Base-by-base conservation (phyloP, 1,140 invertebrate species). In the Drosophila punjabiensis region DNA sequence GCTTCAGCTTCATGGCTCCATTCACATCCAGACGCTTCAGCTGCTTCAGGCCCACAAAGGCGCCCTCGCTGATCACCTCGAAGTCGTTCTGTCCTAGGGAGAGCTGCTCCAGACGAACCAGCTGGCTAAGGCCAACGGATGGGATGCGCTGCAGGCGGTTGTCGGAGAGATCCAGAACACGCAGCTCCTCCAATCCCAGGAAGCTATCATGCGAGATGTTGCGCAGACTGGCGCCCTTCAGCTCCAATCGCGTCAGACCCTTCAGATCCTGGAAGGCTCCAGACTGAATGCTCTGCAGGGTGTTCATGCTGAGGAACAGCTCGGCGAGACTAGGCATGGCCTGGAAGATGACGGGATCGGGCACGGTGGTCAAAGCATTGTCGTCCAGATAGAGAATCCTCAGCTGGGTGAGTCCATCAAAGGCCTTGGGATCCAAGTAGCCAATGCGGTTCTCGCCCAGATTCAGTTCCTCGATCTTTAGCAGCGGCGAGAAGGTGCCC, bases 361-460 rank as follows among this genome's bases (percentile, higher is more conserved):
- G 97, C 6, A 98, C 95, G 0, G 95, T 93, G 66, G 94, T 96
- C 56, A 98, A 93, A 63, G 96, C 95, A 94, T 98, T 99, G 89
- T 98, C 97, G 79, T 98, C 96, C 58, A 98, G 93, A 84, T 97
- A 96, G 1, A 99, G 94, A 3, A 97, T 96, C 53, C 97, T 94
- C 43, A 98, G 94, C 3, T 96, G 95, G 3, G 94, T 94, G n/a
- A 98, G 93, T 5, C 97, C 97, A 58, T 95, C 95, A 85, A 98
- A 98, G 1, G 97, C 96, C 68, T 95, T 95, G 0, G 95, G 95
- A 76, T 98, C 96, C 20, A 98, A 95, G 75, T 94, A 95, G 4
- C 96, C 95, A 86, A 98, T 97, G 70, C 96, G 95, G 92, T 99
- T 99, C 86, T 97, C 95, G 2, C 97, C 97, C 48, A 99, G 94